A percentile compares a stretch with the other conserved stretches of the same genome.
phyloP scores from a whole-genome alignment of 1,140 invertebrate species.

The Centruroides vittatus region DNA sequence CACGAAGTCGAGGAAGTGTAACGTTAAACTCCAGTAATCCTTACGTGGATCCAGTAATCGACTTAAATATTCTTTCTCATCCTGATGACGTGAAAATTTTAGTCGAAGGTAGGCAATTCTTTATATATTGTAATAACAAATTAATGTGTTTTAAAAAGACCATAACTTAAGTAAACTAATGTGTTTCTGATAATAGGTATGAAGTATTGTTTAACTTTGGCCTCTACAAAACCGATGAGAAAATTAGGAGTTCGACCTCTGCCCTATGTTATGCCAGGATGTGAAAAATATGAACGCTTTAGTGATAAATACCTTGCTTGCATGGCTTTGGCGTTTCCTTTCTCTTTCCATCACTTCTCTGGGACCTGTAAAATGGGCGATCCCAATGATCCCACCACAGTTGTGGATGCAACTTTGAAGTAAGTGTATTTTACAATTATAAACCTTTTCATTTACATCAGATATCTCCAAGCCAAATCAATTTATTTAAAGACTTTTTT shows the following conservation, averaged over 20 bases:
- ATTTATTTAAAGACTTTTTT: too few species aligned
- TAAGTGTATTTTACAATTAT: not conserved
- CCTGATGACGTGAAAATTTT: too few species aligned
- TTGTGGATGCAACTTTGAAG: conserved; percentile 52
- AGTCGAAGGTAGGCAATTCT: too few species aligned
- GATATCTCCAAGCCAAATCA: too few species aligned
- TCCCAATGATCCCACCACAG: conserved; percentile 45
- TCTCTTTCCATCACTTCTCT: conserved; percentile 56
- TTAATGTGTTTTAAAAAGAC: too few species aligned
- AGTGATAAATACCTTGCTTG: conserved; percentile 60
- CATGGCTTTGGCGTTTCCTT: conserved; percentile 52
- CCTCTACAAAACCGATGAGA: conserved; percentile 42
- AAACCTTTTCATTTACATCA: too few species aligned
- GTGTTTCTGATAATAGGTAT: conserved; percentile 31
- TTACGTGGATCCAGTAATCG: too few species aligned
- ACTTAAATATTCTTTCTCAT: too few species aligned
- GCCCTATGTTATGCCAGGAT: conserved; percentile 44
- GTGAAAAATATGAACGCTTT: conserved; percentile 50
- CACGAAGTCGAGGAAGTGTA: too few species aligned
- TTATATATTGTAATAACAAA: too few species aligned
- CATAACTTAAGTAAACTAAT: too few species aligned
- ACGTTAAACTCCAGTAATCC: too few species aligned
- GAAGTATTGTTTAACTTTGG: conserved; percentile 39
- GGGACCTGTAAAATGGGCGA: conserved; percentile 61
- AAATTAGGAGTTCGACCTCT: conserved; percentile 18